Conservation (phyloP, 2,888 invertebrate genomes). For the Cephus sareptanus region DNA sequence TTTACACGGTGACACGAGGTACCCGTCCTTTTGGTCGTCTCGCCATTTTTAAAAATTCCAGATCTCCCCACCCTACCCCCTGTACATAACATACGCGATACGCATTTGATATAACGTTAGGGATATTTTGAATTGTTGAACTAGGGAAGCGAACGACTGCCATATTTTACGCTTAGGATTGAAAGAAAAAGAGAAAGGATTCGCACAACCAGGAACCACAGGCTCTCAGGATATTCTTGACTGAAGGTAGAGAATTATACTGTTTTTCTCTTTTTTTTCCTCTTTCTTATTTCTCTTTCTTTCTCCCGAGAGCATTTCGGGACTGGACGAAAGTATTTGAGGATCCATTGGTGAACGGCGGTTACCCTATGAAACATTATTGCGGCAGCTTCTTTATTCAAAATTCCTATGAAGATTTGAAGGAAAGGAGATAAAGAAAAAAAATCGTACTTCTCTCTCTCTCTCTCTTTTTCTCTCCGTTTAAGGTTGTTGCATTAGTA, state of each 20-base stretch:
- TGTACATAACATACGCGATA: neutral
- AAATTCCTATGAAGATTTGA: neutral
- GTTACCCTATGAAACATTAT: neutral
- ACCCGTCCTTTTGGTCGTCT: neutral
- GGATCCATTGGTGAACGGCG: conserved; percentile 5
- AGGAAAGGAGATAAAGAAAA: conserved; percentile 12
- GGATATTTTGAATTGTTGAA: neutral
- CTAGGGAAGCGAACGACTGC: conserved; percentile 33
- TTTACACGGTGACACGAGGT: neutral
- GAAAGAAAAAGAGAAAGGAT: conserved; percentile 14
- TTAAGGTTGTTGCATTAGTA: conserved; percentile 44
- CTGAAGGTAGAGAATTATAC: neutral
- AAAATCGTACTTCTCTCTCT: conserved; percentile 30
- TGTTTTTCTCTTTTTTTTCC: neutral
- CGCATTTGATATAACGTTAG: neutral
- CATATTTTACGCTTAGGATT: conserved; percentile 38
- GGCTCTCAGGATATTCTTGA: neutral
- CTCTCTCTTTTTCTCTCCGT: conserved; percentile 24
- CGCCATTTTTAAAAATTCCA: neutral
- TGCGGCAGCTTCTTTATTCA: neutral
- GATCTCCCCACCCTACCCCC: neutral
- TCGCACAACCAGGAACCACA: neutral
- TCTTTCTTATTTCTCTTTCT: neutral
- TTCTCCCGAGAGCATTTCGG: neutral
- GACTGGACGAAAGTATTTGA: neutral